Conservation (phyloP, 2,797 vertebrate genomes). For the Acipenser transmontanus region DNA sequence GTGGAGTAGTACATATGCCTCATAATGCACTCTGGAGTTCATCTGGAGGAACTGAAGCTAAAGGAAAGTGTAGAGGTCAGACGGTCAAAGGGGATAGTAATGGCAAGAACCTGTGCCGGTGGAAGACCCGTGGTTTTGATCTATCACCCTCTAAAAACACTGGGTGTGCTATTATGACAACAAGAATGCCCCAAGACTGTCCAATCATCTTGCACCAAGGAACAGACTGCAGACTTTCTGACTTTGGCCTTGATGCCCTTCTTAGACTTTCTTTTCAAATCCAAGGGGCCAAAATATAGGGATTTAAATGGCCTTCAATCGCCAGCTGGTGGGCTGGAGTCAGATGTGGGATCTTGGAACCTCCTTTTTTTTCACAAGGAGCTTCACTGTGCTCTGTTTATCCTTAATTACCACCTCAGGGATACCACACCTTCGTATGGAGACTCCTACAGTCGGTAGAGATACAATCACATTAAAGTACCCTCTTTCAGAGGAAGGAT, state of each 20-base stretch:
- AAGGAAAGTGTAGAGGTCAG: background rate
- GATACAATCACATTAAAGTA: constrained; percentile 5
- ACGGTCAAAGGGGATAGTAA: background rate
- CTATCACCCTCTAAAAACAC: constrained; percentile 25
- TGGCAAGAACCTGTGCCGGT: background rate
- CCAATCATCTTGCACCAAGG: constrained; percentile 23
- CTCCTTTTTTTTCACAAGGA: constrained; percentile 3
- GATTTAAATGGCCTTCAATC: constrained; percentile 34
- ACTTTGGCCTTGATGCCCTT: constrained; percentile 45
- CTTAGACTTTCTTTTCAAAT: constrained; percentile 30
- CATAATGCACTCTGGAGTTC: background rate
- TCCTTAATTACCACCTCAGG: constrained; percentile 25
- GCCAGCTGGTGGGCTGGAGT: constrained; percentile 41
- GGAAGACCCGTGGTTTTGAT: constrained; percentile 18
- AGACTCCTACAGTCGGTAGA: constrained; percentile 33
- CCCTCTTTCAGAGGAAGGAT: background rate
- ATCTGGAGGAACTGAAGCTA: background rate
- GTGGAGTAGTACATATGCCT: background rate
- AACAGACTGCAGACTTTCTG: constrained; percentile 26
- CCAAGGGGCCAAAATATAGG: constrained; percentile 22
- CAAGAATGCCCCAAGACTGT: constrained; percentile 38
- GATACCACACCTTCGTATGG: constrained; percentile 19
- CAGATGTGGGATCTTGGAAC: constrained; percentile 32
- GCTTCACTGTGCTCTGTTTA: constrained; percentile 13
- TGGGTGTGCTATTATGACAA: constrained; percentile 36